Percentiles rank a stretch among this genome's conserved stretches.
Evolutionary conservation across 2,113 vertebrate species (phyloP).

Genomic region (Lasiurus cinereus): DNA sequence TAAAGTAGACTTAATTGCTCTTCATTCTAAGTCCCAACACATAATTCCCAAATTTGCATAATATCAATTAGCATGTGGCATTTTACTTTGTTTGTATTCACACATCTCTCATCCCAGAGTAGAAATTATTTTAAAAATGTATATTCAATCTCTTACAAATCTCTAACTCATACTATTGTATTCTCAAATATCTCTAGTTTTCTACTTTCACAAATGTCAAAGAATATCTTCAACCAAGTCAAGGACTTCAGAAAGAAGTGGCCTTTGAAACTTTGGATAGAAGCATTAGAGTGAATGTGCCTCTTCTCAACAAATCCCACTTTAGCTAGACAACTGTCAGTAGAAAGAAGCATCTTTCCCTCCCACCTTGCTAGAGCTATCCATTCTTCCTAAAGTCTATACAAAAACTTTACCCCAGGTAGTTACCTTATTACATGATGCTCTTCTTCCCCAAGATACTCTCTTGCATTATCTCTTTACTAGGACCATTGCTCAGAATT

Average conservation of each 20-base stretch:
- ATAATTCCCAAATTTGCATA: background rate
- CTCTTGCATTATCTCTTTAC: background rate
- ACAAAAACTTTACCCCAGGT: background rate
- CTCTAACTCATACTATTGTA: background rate
- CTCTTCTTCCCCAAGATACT: background rate
- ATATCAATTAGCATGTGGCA: background rate
- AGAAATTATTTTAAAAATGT: background rate
- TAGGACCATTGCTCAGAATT: background rate
- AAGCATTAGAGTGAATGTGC: background rate
- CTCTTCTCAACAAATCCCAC: background rate
- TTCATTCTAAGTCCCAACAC: background rate
- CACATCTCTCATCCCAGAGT: background rate
- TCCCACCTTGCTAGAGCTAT: background rate
- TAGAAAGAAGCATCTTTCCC: background rate
- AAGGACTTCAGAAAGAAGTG: slow-evolving; percentile 2
- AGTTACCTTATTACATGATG: background rate
- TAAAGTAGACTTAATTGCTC: background rate
- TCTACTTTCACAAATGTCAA: background rate
- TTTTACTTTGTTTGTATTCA: background rate
- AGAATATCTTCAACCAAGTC: background rate
- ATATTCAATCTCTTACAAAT: background rate
- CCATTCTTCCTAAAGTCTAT: background rate
- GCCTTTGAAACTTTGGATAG: background rate
- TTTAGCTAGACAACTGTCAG: background rate
- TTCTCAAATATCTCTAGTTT: background rate